A percentile compares a stretch with the other conserved stretches of the same genome.
phyloP scores from a whole-genome alignment of 2,113 vertebrate genomes.

The Engraulis encrasicolus region DNA sequence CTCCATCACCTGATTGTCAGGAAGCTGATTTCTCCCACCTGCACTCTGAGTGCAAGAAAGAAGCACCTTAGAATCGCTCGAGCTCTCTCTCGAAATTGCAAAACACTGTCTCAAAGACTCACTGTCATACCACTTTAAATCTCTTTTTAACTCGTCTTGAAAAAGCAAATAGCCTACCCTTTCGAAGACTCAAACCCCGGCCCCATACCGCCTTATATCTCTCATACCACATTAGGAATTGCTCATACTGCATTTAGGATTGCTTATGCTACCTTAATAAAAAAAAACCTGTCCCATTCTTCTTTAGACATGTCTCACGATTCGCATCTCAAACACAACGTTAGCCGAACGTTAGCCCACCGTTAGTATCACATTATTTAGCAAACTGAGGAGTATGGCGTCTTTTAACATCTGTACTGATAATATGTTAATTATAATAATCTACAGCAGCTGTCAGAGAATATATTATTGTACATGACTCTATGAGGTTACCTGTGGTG shows the following conservation, averaged over 20 bases:
- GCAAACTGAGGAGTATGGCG: conserved; percentile 3
- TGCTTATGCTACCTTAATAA: neutral
- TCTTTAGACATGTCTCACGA: neutral
- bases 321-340: neutral
- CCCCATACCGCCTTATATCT: neutral
- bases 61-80: neutral
- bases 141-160: too few relatives aligned
- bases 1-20: conserved; percentile 23
- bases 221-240: neutral
- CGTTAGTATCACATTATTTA: conserved; percentile 15
- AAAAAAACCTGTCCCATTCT: neutral
- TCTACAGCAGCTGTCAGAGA: conserved; percentile 19
- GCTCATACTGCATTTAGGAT: neutral
- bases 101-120: too few relatives aligned
- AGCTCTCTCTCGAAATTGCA: neutral
- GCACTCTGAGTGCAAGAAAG: conserved; percentile 16
- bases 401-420: neutral
- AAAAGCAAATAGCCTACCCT: too few relatives aligned
- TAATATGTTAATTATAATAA: neutral
- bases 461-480: conserved; percentile 18
- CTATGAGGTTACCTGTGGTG: conserved; percentile 6
- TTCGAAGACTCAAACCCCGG: too few relatives aligned
- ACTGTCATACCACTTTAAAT: neutral
- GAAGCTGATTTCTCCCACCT: neutral
- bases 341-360: neutral